phyloP scores from a whole-genome alignment of 2,113 vertebrate species.

The Gopherus flavomarginatus region DNA sequence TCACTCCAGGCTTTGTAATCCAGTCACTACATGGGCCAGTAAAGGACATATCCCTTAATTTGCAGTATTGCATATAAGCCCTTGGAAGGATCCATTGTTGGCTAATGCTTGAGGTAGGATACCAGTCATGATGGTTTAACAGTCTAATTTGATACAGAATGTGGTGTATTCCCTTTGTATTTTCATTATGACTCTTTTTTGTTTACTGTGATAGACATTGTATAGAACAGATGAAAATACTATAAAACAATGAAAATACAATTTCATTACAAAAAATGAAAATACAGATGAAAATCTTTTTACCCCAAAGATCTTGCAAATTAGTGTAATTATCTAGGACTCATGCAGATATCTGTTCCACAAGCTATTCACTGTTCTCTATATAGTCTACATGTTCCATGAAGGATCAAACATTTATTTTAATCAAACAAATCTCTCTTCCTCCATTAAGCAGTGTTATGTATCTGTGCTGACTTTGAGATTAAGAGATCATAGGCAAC shows the following conservation, averaged over 20 bases:
- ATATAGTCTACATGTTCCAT: not conserved
- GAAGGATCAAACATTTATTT: conserved; percentile 51
- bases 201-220: not conserved
- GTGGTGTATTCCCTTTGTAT: not conserved
- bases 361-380: conserved; percentile 42
- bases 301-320: not conserved
- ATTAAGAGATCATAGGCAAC: conserved; percentile 51
- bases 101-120: not conserved
- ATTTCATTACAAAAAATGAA: no score
- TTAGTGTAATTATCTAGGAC: not conserved
- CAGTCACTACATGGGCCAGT: not conserved
- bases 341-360: conserved; percentile 18
- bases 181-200: not conserved
- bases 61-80: not conserved
- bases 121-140: not conserved
- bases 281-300: not conserved
- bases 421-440: conserved; percentile 59
- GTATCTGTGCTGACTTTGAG: conserved; percentile 11
- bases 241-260: no score
- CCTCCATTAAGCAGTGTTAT: conserved; percentile 37
- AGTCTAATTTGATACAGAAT: not conserved
- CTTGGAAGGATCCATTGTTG: not conserved
- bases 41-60: conserved; percentile 17
- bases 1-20: conserved; percentile 17
- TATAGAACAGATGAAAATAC: not conserved